Base-by-base conservation (phyloP, 2,797 vertebrate species). In the Hoplostethus mediterraneus region DNA sequence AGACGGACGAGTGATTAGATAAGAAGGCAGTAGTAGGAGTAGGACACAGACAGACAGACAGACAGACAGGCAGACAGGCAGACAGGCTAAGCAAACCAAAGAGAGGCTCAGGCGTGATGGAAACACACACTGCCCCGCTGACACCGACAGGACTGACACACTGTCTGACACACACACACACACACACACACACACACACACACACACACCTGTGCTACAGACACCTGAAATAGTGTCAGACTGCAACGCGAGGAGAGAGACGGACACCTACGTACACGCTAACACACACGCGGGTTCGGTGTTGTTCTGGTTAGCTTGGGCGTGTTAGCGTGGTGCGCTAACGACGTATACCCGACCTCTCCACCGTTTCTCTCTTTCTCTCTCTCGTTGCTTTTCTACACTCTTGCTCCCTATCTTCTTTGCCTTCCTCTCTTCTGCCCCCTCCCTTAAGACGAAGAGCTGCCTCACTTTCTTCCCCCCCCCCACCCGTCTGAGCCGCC, bases 181-280 rank as follows among this genome's bases (percentile, higher is more conserved):
- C 61, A 64, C 62, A 61, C 14, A 31, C 51, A 59, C 73, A 83
- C 86, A 57, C 54, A 57, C 54, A 38, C 57, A 45, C 61, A 64
- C 62, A 61, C 14, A 31, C 51, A 59, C 73, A 83, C 86, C 79
- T 76, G 63, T 49, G 51, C 6, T 36, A 64, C 55, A 73, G 21
- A 28, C 66, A 84, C 83, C 84, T 88, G 83, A 91, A 91, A 89
- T 84, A 77, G 79, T 69, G 79, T 88, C 75, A 38, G 75, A 52
- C 63, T 2, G 87, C 76, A 90, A 90, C 71, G 38, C 0, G 62
- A 88, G 75, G 9, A 75, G 78, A 63, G 8, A 0, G 60, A 72
- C 57, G 31, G 9, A 30, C 76, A 65, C 75, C 81, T 77, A 21
- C 63, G 42, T 60, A 62, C 60, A 21, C 42, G 12, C 45, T 52